These are phyloP conservation scores for Philonicus albiceps DNA, from an alignment of 2,888 invertebrate genomes.

Conservation along the genomic window DNA sequence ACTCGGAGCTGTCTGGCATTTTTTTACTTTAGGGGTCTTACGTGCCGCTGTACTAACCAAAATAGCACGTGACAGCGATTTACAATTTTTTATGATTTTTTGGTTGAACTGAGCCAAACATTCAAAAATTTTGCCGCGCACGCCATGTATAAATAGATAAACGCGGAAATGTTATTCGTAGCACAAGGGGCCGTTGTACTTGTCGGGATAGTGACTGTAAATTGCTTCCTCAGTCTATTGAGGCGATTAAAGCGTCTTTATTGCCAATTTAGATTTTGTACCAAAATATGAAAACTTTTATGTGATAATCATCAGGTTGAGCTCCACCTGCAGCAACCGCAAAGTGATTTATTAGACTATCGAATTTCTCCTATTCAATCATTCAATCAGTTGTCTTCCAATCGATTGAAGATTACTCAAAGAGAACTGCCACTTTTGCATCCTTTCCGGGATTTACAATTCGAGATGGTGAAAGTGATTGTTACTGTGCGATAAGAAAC, in stretches of 20 bases:
- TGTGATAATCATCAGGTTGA: neutral
- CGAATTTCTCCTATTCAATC: conserved; percentile 7
- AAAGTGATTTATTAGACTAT: conserved; percentile 27
- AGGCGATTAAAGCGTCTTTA: neutral
- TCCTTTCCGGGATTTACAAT: conserved; percentile 1
- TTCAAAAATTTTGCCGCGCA: neutral
- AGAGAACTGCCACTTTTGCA: neutral
- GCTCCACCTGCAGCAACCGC: neutral
- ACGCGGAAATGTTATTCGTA: neutral
- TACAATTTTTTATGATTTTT: conserved; percentile 4
- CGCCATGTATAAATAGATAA: neutral
- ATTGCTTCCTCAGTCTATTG: neutral
- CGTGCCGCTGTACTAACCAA: neutral
- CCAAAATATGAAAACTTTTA: neutral
- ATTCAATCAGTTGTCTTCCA: conserved; percentile 28
- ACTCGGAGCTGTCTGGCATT: neutral
- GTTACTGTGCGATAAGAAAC: neutral
- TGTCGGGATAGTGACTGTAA: neutral
- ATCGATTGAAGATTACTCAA: neutral
- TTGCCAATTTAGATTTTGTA: neutral
- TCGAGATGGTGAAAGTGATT: neutral
- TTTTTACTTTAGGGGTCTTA: conserved; percentile 6
- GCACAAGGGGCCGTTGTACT: neutral
- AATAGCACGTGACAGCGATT: conserved; percentile 30
- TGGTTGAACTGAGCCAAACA: neutral